Base-by-base conservation (phyloP, 2,797 vertebrate genomes). In the Sebastes diploproa region DNA sequence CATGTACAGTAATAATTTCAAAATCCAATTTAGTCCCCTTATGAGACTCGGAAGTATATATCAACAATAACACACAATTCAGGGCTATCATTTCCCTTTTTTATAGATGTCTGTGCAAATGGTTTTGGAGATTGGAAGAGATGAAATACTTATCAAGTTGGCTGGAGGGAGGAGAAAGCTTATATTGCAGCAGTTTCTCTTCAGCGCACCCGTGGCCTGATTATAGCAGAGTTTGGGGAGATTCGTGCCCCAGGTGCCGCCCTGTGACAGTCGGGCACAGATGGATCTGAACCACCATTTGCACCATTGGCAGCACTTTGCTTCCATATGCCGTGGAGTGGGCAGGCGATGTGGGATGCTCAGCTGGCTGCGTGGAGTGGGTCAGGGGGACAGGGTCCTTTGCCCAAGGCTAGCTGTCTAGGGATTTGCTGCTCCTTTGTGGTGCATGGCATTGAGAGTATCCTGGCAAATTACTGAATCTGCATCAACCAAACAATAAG, bases 271-370 rank as follows among this genome's bases (percentile, higher is more conserved):
- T 86, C 77, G 87, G 83, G 86, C 91, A 92, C 90, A 91, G 79
- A 92, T 89, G 88, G 88, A 82, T 84, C 78, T 72, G 79, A 89
- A 90, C 80, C 86, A 91, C 87, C 90, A 93, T 94, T 94, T 94
- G 85, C 82, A 90, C 90, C 62, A 34, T 79, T 95, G 93, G 93
- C 93, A 93, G 84, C 82, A 68, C 69, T 93, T 90, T 82, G 83
- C 81, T 77, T 93, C 94, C 93, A 94, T 95, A 94, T 96, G 93
- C 87, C 90, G 72, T 74, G 75, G 82, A 90, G 88, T 86, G 88
- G 85, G 74, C 80, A 82, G 74, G 77, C 88, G 83, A 90, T 82
- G 83, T 85, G 90, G 90, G 80, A 75, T 64, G 60, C 88, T 95
- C 91, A 92, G 90, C 89, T 93, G 91, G 85, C 84, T 65, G 22